Evolutionary conservation across 2,113 vertebrate genomes (phyloP), one percentile per base, ranked within the genome.

Genomic region (Heloderma charlesbogerti): DNA sequence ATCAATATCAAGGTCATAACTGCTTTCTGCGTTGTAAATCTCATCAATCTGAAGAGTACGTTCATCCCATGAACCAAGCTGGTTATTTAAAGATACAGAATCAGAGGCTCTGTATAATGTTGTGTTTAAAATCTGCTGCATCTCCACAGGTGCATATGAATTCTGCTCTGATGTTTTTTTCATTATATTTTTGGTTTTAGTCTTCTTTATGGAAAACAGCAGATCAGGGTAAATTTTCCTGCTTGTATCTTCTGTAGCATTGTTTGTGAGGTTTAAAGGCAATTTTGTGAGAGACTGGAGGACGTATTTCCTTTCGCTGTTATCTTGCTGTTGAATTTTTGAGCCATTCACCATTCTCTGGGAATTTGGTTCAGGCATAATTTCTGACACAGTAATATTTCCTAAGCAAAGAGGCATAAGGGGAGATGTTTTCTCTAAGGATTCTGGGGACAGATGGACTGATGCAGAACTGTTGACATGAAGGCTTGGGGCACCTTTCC

Each of bases 1-100:
- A 89, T 96, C 97, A 88, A 97, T 94, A 94, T 97, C 96, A 87
- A 96, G 93, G 63, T 97, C 98, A 69, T 98, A 98, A 93, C 81
- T 96, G 88, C 93, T 97, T 87, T 98, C 98, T 3, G 40, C 89
- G 54, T 92, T 94, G 0, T 97, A 95, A 91, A 92, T 91, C 87
- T 94, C 92, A 91, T 95, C 91, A 85, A 90, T 93, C 78, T 95
- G 91, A 90, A 93, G 85, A 92, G 91, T 95, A 82, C 78, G 96
- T 86, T 98, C 95, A 92, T 98, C 98, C 88, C 95, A 96, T 3
- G 7, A 92, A 94, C 91, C 90, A 72, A 97, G 96, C 48, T 97
- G 97, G 88, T 98, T 98, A 91, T 96, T 89, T 77, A 95, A 67
- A 86, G 93, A 79, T 1, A 84, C 79, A 2, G 96, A 95, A 75